Conservation (phyloP, 2,888 invertebrate genomes). For the Noctuana brunneofusca region DNA sequence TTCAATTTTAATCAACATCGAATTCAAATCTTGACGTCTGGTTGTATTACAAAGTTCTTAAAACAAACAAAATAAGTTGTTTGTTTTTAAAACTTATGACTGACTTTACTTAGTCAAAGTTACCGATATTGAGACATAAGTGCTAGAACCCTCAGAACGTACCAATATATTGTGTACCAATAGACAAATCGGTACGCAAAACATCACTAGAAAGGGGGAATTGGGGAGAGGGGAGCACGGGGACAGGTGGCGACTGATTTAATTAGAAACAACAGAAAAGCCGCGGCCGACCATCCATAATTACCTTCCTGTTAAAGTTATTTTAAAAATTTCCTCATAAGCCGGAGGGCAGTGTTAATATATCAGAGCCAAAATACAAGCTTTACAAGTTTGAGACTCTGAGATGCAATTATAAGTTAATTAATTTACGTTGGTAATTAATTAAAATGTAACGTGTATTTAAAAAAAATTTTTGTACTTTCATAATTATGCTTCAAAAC, state of each 20-base stretch:
- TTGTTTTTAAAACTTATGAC: too few relatives aligned
- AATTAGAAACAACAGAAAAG: conserved; percentile 59
- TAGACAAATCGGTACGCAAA: background rate
- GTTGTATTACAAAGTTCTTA: too few relatives aligned
- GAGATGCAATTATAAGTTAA: background rate
- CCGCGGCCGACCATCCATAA: conserved; percentile 43
- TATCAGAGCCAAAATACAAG: conserved; percentile 6
- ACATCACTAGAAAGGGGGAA: background rate
- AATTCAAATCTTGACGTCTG: too few relatives aligned
- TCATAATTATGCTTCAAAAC: too few relatives aligned
- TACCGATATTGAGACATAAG: too few relatives aligned
- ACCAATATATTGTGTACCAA: background rate
- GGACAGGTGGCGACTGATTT: conserved; percentile 72
- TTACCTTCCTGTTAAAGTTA: conserved; percentile 42
- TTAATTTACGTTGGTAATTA: background rate
- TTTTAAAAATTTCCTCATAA: conserved; percentile 4
- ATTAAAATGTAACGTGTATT: background rate
- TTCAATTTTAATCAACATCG: too few relatives aligned
- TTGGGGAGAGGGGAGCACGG: conserved; percentile 34
- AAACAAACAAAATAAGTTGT: too few relatives aligned
- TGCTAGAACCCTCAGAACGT: too few relatives aligned
- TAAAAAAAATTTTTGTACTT: too few relatives aligned
- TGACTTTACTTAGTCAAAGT: too few relatives aligned
- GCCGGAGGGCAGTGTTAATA: conserved; percentile 8
- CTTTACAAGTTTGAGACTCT: background rate